Evolutionary conservation across 2,888 invertebrate genomes (phyloP), one percentile per base, ranked within the genome.

Genomic region (Scelioninae gen. 1): DNA sequence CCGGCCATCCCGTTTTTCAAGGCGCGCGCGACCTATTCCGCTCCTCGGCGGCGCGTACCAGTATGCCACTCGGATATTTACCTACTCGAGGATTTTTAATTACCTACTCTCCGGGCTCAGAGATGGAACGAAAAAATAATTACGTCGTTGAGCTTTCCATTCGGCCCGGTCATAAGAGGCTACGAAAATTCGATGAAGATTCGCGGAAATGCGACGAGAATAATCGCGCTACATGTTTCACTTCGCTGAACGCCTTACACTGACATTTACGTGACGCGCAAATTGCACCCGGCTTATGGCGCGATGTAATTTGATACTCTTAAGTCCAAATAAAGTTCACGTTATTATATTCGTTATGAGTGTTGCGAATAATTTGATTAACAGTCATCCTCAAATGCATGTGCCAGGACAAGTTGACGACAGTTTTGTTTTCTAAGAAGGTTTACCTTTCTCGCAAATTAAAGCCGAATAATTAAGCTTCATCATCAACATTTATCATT

Each of bases 71-170:
- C 88, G 88, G 90, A 91, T 92, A 92, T 92, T 91, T 92, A 92
- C 91, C 91, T 91, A 91, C 92, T 92, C 91, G 90, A 90, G 91
- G 90, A 86, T 87, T 91, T 92, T 92, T 92, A 92, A 92, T 92
- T 92, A 91, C 89, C 89, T 86, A 87, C 86, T 87, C 86, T 87
- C 81, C 72, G 77, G 74, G 72, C 60, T 77, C 75, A 76, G 80
- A 75, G 82, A 81, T 71, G 78, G 84, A 82, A 80, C 71, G 82
- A 60, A 77, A 84, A 86, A 87, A 86, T 86, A 86, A 87, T 86
- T 86, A 86, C 86, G 87, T 84, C 85, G 84, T 84, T 83, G 83
- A 78, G 82, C 82, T 83, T 85, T 80, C 83, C 83, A 83, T 80
- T 84, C 74, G 83, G 69, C 81, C 84, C 84, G 83, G 83, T 77